A percentile compares a stretch with the other conserved stretches of the same genome.
Conservation (phyloP, 2,888 invertebrate species). For the Atherix ibis region DNA sequence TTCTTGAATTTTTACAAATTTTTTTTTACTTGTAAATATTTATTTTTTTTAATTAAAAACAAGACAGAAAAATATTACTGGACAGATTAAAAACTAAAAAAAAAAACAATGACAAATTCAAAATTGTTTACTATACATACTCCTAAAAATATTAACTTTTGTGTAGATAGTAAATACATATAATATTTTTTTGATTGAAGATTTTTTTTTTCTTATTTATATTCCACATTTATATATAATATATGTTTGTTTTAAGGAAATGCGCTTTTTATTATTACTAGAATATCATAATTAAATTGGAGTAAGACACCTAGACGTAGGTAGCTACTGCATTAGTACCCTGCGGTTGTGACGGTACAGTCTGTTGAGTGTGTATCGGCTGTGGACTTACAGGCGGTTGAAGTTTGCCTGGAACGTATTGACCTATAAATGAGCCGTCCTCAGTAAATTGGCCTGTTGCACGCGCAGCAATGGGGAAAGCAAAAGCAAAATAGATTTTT, state of each 20-base stretch:
- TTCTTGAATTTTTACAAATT: not conserved
- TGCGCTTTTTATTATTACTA: no score
- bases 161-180: no score
- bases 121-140: no score
- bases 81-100: not conserved
- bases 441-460: slow-evolving; percentile 66
- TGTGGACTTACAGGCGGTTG: slow-evolving; percentile 40
- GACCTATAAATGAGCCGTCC: slow-evolving; percentile 94
- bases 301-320: slow-evolving; percentile 47
- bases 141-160: no score
- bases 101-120: no score
- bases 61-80: not conserved
- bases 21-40: not conserved
- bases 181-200: no score
- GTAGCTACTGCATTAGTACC: slow-evolving; percentile 41
- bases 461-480: no score
- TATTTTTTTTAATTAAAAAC: not conserved
- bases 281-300: no score
- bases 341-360: slow-evolving; percentile 33
- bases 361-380: slow-evolving; percentile 32
- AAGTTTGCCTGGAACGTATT: slow-evolving; percentile 76
- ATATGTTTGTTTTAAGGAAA: no score
- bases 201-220: no score
- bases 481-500: slow-evolving; percentile 1
- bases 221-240: no score